phyloP scores from a whole-genome alignment of 2,113 vertebrate species.

The Girardinichthys multiradiatus region DNA sequence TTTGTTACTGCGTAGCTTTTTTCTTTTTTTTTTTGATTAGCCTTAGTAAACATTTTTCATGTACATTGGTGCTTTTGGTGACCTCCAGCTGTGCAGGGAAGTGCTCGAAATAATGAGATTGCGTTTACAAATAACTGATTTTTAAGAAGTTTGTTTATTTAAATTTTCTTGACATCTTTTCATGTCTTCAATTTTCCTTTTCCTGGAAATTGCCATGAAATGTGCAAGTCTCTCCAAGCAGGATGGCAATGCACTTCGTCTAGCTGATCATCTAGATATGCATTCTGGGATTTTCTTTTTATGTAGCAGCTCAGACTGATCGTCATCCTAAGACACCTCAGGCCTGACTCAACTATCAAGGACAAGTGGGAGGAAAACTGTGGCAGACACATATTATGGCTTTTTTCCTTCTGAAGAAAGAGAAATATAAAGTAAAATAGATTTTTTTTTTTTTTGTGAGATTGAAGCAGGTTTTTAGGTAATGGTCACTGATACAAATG shows the following conservation, averaged over 20 bases:
- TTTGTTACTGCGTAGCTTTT: conserved; percentile 24
- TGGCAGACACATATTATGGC: conserved; percentile 59
- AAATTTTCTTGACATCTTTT: conserved; percentile 15
- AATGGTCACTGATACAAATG: conserved; percentile 12
- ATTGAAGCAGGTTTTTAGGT: conserved; percentile 18
- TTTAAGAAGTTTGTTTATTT: background rate
- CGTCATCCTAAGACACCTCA: conserved; percentile 32
- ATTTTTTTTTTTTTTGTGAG: conserved; percentile 8
- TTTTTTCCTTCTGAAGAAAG: conserved; percentile 23
- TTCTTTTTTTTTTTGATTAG: conserved; percentile 19
- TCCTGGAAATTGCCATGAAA: conserved; percentile 1
- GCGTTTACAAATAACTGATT: too few species aligned
- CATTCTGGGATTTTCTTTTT: conserved; percentile 33
- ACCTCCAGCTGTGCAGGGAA: conserved; percentile 23
- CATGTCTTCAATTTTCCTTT: background rate
- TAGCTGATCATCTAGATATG: conserved; percentile 19
- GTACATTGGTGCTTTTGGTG: conserved; percentile 30
- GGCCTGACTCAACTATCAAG: conserved; percentile 44
- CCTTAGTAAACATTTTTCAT: conserved; percentile 17
- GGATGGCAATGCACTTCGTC: background rate
- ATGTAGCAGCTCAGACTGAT: conserved; percentile 30
- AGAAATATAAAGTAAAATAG: conserved; percentile 20
- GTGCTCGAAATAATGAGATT: background rate
- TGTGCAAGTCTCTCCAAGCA: conserved; percentile 8
- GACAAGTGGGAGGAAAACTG: conserved; percentile 45